Evolutionary conservation across 2,797 vertebrate genomes (phyloP), one percentile per base, ranked within the genome.

Genomic region (Yasuhikotakia modesta): DNA sequence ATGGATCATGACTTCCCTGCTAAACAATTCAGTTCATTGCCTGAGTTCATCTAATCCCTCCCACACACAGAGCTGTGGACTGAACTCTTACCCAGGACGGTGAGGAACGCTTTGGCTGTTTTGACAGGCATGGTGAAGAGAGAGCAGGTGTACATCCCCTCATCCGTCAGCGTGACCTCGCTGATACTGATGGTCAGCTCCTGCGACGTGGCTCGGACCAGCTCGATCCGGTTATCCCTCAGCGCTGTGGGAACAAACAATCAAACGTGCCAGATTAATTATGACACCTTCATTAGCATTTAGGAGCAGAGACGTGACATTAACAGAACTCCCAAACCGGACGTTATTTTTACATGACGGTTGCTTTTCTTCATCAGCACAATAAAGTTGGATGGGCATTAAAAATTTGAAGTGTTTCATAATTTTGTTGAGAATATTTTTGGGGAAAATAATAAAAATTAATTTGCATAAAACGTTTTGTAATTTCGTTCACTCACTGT

Each of bases 91-190:
- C 98, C 97, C 0, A 99, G 91, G 67, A 99, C 96, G 0, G 95
- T 99, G 84, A 99, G 93, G 90, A 95, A 99, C 90, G 98, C 96
- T 91, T 96, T 98, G 89, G 97, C 96, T 53, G 95, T 99, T 91
- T 96, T 98, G 89, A 99, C 95, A 27, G 98, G 97, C 97, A 98
- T 98, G 71, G 98, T 99, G 92, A 99, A 99, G 82, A 99, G 94
- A 19, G 97, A 98, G 82, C 98, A 99, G 87, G 98, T 99, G 87
- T 99, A 99, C 86, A 95, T 95, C 79, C 98, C 98, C 87, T 99
- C 98, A 57, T 99, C 97, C 0, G 93, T 91, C 87, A 99, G 93
- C 2, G 94, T 91, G 80, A 96, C 95, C 1, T 99, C 96, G 35
- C 91, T 96, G 92, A 99, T 95, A 11, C 95, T 99, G 93, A 99